Percentiles rank a stretch among this genome's conserved stretches.
Evolutionary conservation across 2,888 invertebrate species (phyloP).

Genomic region (Callyntrura guangdongensis): DNA sequence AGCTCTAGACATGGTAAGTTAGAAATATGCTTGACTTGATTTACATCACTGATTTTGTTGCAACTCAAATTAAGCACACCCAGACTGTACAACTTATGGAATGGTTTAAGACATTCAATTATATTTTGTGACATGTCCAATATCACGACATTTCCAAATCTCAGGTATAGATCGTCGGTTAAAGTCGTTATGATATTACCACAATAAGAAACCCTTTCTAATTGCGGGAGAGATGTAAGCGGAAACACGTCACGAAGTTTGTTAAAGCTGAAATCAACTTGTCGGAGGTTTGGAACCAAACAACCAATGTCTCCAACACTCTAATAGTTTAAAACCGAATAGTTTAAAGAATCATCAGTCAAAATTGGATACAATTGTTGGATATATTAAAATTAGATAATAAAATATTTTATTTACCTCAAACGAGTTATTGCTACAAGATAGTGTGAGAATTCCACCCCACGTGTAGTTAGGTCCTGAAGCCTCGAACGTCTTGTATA

Average conservation of each 20-base stretch:
- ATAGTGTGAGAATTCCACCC: slow-evolving; percentile 86
- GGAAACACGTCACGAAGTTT: slow-evolving; percentile 86
- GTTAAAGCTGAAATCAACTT: slow-evolving; percentile 83
- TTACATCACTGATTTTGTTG: slow-evolving; percentile 93
- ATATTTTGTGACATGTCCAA: slow-evolving; percentile 95
- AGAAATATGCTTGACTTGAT: slow-evolving; percentile 93
- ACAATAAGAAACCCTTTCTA: slow-evolving; percentile 92
- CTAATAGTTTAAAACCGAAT: slow-evolving; percentile 47
- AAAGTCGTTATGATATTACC: slow-evolving; percentile 92
- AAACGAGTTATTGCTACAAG: slow-evolving; percentile 87
- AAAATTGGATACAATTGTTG: no score
- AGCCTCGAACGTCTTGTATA: slow-evolving; percentile 89
- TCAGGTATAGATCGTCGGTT: slow-evolving; percentile 92
- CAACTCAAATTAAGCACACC: slow-evolving; percentile 90
- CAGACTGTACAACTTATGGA: slow-evolving; percentile 94
- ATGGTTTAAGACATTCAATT: slow-evolving; percentile 90
- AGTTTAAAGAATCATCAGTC: background rate
- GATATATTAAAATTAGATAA: no score
- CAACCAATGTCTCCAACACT: slow-evolving; percentile 82
- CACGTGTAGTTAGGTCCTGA: slow-evolving; percentile 86
- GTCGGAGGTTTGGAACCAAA: slow-evolving; percentile 81
- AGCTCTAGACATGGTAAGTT: slow-evolving; percentile 94
- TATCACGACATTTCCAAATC: slow-evolving; percentile 95
- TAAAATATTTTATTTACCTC: slow-evolving; percentile 81
- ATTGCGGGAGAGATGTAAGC: slow-evolving; percentile 91